Percentiles rank a stretch among this genome's conserved stretches.
Evolutionary conservation across 2,113 vertebrate species (phyloP).

Genomic region (Paralichthys olivaceus): DNA sequence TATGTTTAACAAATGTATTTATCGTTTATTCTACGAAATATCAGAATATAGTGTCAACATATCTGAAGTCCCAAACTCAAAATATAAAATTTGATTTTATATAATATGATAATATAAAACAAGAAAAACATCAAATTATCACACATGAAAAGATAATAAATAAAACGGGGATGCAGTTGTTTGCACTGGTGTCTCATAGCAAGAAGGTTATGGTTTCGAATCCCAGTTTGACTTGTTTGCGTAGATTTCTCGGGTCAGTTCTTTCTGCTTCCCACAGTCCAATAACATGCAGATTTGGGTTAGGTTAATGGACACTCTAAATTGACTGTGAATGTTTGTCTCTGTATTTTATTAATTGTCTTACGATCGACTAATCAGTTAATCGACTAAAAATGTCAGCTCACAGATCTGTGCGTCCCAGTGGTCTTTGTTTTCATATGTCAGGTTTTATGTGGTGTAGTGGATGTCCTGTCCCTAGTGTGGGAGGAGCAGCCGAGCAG

Average conservation of each 20-base stretch:
- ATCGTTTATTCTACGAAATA: too few species aligned
- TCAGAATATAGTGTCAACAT: too few species aligned
- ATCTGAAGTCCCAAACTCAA: background rate
- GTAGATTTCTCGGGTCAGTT: too few species aligned
- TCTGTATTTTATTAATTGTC: background rate
- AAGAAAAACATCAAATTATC: background rate
- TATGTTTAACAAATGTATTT: too few species aligned
- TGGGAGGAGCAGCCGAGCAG: conserved; percentile 21
- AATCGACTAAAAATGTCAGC: background rate
- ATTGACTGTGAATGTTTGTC: too few species aligned
- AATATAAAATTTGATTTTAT: background rate
- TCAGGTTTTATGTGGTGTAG: background rate
- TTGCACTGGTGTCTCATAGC: too few species aligned
- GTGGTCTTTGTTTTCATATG: background rate
- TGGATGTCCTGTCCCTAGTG: conserved; percentile 1
- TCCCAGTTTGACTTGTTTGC: background rate
- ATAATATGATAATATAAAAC: background rate
- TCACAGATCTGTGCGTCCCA: background rate
- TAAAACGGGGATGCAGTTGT: too few species aligned
- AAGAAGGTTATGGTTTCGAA: too few species aligned
- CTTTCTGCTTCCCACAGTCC: too few species aligned
- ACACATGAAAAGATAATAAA: too few species aligned
- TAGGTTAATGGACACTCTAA: too few species aligned
- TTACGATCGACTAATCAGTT: background rate
- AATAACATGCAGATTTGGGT: too few species aligned